Conservation (phyloP, 2,797 vertebrate species). For the Thamnophis elegans region DNA sequence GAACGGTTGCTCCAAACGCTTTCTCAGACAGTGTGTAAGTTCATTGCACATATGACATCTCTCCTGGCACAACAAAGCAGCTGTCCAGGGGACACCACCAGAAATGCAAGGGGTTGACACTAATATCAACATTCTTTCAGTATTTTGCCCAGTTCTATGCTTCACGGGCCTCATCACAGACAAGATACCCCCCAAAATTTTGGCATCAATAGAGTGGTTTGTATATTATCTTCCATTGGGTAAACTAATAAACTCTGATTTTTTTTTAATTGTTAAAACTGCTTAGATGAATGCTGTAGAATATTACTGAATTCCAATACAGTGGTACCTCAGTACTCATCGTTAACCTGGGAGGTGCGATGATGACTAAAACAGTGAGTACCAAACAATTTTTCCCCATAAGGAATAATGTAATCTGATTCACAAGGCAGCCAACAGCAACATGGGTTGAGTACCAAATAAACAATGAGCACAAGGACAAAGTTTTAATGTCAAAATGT, state of each 20-base stretch:
- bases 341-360: accelerated
- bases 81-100: neutral
- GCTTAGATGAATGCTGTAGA: neutral
- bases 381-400: neutral
- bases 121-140: neutral
- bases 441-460: neutral
- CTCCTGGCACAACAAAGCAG: neutral
- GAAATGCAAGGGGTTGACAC: neutral
- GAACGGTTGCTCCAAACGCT: neutral
- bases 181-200: neutral
- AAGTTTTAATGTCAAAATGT: neutral
- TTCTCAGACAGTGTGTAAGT: neutral
- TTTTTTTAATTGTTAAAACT: neutral
- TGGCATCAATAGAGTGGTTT: neutral
- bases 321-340: neutral
- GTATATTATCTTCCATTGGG: neutral
- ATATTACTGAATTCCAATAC: neutral
- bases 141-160: neutral
- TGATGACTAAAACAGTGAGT: neutral
- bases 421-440: neutral
- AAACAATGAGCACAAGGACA: neutral
- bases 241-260: neutral
- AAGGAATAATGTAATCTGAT: neutral
- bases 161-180: neutral
- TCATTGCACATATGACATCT: neutral